A percentile compares a stretch with the other conserved stretches of the same genome.
Conservation (phyloP, 1,140 invertebrate genomes). For the Euborellia annulipes region DNA sequence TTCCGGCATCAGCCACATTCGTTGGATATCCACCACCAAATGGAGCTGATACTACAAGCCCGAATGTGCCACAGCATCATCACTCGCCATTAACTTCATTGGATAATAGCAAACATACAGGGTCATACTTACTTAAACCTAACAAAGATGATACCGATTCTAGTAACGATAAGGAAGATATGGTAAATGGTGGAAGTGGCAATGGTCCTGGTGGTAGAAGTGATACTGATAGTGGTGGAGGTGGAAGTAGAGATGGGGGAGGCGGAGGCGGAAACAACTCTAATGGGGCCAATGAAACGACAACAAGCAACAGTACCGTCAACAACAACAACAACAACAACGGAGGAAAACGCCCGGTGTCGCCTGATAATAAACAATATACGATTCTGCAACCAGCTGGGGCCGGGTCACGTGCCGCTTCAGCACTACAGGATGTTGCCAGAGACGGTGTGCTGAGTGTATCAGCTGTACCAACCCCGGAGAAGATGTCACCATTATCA, state of each 20-base stretch:
- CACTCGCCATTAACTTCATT: too few species aligned
- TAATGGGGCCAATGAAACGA: too few species aligned
- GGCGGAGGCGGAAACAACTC: too few species aligned
- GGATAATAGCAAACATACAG: too few species aligned
- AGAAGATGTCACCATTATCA: constrained; percentile 34
- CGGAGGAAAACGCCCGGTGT: constrained; percentile 5
- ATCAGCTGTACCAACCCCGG: constrained; percentile 33
- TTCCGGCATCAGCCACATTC: constrained; percentile 43
- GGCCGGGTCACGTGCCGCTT: constrained; percentile 54
- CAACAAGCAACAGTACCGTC: too few species aligned
- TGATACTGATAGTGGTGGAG: too few species aligned
- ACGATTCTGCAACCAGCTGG: constrained; percentile 68
- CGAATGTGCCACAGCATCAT: too few species aligned
- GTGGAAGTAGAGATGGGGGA: too few species aligned
- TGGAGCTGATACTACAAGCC: constrained; percentile 17
- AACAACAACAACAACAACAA: neutral
- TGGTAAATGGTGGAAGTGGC: constrained; percentile 3
- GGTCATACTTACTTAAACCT: too few species aligned
- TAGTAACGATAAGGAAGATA: too few species aligned
- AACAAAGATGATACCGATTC: too few species aligned
- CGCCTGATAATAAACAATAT: constrained; percentile 41
- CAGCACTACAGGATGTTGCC: constrained; percentile 55
- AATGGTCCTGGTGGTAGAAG: too few species aligned
- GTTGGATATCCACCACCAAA: constrained; percentile 36
- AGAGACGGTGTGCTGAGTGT: constrained; percentile 45